Base-by-base conservation (phyloP, 2,797 vertebrate genomes). In the Miichthys miiuy region DNA sequence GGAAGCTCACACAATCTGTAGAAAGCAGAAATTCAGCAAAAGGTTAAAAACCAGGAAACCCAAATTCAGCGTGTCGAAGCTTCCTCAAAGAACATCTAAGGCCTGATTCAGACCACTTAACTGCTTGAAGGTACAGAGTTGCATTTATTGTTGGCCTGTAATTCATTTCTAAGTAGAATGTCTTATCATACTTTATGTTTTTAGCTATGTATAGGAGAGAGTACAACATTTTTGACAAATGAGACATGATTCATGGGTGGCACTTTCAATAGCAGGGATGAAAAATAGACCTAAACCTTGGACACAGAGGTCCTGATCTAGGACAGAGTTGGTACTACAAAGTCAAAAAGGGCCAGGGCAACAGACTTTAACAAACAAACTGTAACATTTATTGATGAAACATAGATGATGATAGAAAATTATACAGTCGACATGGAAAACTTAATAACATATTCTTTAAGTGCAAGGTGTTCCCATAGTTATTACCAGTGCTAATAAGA, bases 1-100 rank as follows among this genome's bases (percentile, higher is more conserved):
- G 48, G 68, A 58, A 30, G 60, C 71, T 86, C 75, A 89, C 55
- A 74, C 52, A 57, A 76, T 84, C 93, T 95, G 89, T 0, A 38
- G 80, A 46, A 42, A n/a, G 27, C 14, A 62, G 9, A 10, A 65
- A 18, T n/a, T 47, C 17, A 77, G 14, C 30, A 55, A 14, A 44
- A 16, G 2, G 50, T 76, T 34, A 80, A 21, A 73, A 62, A 23
- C 3, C 5, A 0, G n/a, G 54, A 68, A 61, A n/a, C 2, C 3
- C 3, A 42, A n/a, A 44, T 7, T 21, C 56, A 52, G n/a, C 2
- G 1, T 42, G 4, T 13, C 30, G 21, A 46, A 30, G n/a, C 3
- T 52, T 12, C 9, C 5, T 51, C 42, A 20, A 13, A 47, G 6
- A 73, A 7, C 17, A 1, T 27, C 8, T 21, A 38, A 38, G 34